phyloP scores from a whole-genome alignment of 2,888 invertebrate species.

The Hedychridium roseum region DNA sequence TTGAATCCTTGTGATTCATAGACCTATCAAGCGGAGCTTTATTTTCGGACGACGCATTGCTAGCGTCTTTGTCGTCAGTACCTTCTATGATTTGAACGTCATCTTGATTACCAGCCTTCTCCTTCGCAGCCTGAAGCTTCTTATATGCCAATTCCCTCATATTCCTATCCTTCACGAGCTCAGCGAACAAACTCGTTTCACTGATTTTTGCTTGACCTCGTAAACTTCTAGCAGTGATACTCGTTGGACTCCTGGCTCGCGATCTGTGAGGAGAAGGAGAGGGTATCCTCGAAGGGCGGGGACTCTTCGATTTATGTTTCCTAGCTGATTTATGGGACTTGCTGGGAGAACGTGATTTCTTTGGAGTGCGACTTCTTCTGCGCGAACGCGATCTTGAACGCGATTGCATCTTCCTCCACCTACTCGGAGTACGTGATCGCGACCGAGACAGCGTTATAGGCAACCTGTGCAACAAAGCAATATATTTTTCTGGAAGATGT shows the following conservation, averaged over 20 bases:
- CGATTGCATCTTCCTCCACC: slow-evolving; percentile 64
- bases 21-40: slow-evolving; percentile 43
- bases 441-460: slow-evolving; percentile 62
- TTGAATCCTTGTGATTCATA: slow-evolving; percentile 33
- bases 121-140: slow-evolving; percentile 75
- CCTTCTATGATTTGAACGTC: slow-evolving; percentile 61
- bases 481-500: too few relatives aligned
- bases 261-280: slow-evolving; percentile 58
- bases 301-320: slow-evolving; percentile 67
- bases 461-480: slow-evolving; percentile 32
- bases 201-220: slow-evolving; percentile 77
- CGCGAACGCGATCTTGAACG: slow-evolving; percentile 68
- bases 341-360: slow-evolving; percentile 64
- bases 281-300: slow-evolving; percentile 57
- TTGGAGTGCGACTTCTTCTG: slow-evolving; percentile 62
- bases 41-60: slow-evolving; percentile 43
- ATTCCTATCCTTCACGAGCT: slow-evolving; percentile 85
- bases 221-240: slow-evolving; percentile 54
- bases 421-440: slow-evolving; percentile 69
- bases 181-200: slow-evolving; percentile 89
- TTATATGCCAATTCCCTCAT: slow-evolving; percentile 80
- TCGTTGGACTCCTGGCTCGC: slow-evolving; percentile 54
- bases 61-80: slow-evolving; percentile 55
- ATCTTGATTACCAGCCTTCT: slow-evolving; percentile 65
- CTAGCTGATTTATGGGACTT: slow-evolving; percentile 59